A percentile compares a stretch with the other conserved stretches of the same genome.
Conservation (phyloP, 2,888 invertebrate genomes). For the Epirrita christyi region DNA sequence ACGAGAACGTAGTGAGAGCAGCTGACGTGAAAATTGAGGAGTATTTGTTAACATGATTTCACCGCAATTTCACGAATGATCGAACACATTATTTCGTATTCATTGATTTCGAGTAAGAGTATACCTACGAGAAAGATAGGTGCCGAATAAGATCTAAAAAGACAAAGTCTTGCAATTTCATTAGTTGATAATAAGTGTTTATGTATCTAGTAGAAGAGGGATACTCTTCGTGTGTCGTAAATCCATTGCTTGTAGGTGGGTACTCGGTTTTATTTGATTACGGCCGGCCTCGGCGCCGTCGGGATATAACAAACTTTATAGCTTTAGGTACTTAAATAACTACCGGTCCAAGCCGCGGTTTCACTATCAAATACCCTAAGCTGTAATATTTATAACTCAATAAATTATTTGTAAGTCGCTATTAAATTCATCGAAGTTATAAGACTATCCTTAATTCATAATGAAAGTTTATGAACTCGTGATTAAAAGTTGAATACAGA, state of each 20-base stretch:
- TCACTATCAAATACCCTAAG: constrained; percentile 39
- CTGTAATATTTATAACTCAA: constrained; percentile 44
- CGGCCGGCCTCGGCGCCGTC: constrained; percentile 54
- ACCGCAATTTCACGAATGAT: constrained; percentile 7
- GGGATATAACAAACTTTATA: constrained; percentile 64
- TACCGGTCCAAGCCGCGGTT: constrained; percentile 40
- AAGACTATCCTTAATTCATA: constrained; percentile 16
- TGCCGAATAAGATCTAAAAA: not conserved
- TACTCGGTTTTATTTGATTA: constrained; percentile 68
- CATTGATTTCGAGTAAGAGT: not conserved
- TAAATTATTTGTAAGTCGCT: constrained; percentile 40
- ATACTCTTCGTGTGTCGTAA: constrained; percentile 59
- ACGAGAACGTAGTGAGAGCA: constrained; percentile 51
- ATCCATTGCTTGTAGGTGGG: constrained; percentile 57
- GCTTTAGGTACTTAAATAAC: constrained; percentile 59
- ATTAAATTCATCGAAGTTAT: constrained; percentile 33
- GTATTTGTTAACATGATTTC: constrained; percentile 46
- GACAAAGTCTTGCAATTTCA: constrained; percentile 14
- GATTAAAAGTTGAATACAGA: constrained; percentile 34
- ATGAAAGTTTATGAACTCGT: constrained; percentile 23
- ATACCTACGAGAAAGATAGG: not conserved
- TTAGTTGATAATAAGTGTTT: constrained; percentile 40
- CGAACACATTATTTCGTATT: not conserved
- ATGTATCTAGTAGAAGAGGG: constrained; percentile 44
- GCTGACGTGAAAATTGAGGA: constrained; percentile 54